Evolutionary conservation across 2,113 vertebrate genomes (phyloP).

Genomic region (Plecotus auritus): DNA sequence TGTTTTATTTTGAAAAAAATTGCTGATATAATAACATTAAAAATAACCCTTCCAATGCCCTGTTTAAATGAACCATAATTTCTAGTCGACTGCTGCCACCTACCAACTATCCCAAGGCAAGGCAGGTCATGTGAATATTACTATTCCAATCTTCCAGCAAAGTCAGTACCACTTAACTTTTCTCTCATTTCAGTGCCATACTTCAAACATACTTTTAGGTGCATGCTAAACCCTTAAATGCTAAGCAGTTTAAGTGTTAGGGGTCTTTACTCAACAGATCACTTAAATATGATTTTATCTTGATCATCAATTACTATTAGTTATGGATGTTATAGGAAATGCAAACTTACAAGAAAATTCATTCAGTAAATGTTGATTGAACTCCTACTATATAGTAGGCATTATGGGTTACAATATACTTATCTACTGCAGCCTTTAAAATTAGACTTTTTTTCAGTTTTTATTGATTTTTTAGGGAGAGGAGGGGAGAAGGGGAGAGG

Average conservation of each 20-base stretch:
- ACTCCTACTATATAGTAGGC: background rate
- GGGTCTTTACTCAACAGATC: background rate
- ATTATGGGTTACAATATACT: background rate
- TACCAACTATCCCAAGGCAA: constrained; percentile 62
- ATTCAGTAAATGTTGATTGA: background rate
- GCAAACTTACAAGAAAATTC: background rate
- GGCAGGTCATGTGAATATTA: background rate
- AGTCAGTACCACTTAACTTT: background rate
- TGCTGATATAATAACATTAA: background rate
- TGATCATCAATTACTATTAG: background rate
- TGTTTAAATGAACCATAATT: background rate
- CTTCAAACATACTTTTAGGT: background rate
- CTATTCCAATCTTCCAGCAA: background rate
- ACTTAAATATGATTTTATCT: constrained; percentile 1
- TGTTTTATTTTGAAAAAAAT: background rate
- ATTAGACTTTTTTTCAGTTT: background rate
- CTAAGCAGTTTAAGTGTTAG: background rate
- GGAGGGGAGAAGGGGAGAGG: too few species aligned
- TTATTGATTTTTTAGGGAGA: too few species aligned
- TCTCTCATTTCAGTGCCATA: background rate
- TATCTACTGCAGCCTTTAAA: background rate
- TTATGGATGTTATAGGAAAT: background rate
- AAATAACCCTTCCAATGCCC: background rate
- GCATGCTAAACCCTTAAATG: background rate
- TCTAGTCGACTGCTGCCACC: constrained; percentile 75